Percentiles rank a stretch among this genome's conserved stretches.
Conservation (phyloP, 2,113 vertebrate species). For the Ahaetulla prasina region DNA sequence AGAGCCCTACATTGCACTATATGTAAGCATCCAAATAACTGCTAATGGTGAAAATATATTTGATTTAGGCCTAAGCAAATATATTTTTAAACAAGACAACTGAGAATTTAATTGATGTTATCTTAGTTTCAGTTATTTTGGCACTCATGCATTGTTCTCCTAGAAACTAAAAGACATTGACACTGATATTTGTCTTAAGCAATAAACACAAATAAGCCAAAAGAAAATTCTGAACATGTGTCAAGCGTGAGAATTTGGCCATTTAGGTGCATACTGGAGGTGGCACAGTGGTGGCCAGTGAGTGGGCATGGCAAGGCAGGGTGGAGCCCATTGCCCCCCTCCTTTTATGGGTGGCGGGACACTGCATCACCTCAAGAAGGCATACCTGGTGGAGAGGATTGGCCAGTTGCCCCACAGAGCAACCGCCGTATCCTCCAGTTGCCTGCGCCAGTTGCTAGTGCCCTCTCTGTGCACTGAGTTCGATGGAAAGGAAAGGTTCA, state of each 20-base stretch:
- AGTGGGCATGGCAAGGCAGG: not conserved
- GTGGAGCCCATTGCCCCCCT: not conserved
- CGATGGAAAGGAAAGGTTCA: not conserved
- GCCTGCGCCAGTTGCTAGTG: not conserved
- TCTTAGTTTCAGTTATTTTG: not conserved
- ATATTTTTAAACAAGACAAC: slow-evolving; percentile 13
- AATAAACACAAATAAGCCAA: not conserved
- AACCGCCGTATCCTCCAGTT: not conserved
- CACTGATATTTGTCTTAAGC: rapidly evolving
- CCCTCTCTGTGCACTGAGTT: not conserved
- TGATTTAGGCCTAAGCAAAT: slow-evolving; percentile 44
- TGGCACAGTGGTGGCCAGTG: not conserved
- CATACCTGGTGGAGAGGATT: not conserved
- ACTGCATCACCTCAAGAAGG: not conserved
- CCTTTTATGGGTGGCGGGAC: not conserved
- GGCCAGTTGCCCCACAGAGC: not conserved
- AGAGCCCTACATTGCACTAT: slow-evolving; percentile 41
- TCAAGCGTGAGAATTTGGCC: not conserved
- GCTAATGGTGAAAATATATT: slow-evolving; percentile 56
- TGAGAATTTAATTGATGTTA: slow-evolving; percentile 3
- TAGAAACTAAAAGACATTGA: not conserved
- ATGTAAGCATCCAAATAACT: slow-evolving; percentile 52
- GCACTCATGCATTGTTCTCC: not conserved
- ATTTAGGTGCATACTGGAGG: not conserved
- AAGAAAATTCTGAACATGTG: not conserved